These are phyloP conservation scores for Acomys russatus DNA, from an alignment of 2,797 vertebrate genomes.

Conservation along the genomic window DNA sequence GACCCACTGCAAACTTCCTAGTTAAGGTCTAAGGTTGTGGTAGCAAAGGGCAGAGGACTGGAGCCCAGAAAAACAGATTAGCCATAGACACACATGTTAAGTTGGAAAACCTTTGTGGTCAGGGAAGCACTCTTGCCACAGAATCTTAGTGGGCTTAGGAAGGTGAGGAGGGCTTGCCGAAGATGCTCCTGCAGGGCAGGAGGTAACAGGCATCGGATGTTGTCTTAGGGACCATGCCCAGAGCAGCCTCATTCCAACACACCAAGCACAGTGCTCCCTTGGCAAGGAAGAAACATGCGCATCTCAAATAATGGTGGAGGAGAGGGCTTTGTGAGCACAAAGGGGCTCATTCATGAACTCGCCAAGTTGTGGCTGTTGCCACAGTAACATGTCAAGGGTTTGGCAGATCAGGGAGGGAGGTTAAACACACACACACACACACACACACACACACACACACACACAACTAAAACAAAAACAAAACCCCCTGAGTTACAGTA, in stretches of 20 bases:
- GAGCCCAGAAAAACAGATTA: background rate
- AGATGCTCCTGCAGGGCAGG: no score
- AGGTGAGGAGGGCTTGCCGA: background rate
- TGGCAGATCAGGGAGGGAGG: conserved; percentile 62
- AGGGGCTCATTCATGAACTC: conserved; percentile 76
- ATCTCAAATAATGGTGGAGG: background rate
- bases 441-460: no score
- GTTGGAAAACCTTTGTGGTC: background rate
- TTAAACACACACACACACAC: no score
- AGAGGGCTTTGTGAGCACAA: conserved; percentile 47
- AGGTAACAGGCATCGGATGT: fast-evolving
- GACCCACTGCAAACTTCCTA: background rate
- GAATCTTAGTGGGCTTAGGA: background rate
- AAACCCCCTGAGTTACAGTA: conserved; percentile 75
- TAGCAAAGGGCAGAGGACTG: background rate
- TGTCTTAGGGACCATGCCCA: background rate
- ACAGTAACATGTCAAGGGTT: conserved; percentile 83
- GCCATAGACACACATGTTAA: background rate
- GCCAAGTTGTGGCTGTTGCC: conserved; percentile 77
- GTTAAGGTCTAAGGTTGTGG: background rate
- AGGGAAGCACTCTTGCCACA: fast-evolving
- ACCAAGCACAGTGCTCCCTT: background rate
- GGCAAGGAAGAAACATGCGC: background rate
- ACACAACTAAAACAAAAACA: conserved; percentile 54
- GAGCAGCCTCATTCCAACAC: background rate